A percentile compares a stretch with the other conserved stretches of the same genome.
Conservation (phyloP, 2,888 invertebrate species). For the Isotomurus palustris region DNA sequence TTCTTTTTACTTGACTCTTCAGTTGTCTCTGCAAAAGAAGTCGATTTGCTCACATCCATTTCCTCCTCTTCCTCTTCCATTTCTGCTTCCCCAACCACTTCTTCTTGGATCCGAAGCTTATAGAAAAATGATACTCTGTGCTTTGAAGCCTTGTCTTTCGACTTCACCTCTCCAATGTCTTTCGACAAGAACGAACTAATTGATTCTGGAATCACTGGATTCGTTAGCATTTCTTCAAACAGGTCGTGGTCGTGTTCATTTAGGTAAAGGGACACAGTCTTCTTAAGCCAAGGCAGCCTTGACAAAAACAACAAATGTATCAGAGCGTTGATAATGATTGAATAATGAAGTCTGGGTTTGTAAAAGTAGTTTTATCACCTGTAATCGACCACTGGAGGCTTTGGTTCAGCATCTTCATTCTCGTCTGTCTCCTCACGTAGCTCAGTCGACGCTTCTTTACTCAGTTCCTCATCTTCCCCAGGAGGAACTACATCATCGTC, state of each 20-base stretch:
- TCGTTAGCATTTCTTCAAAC: constrained; percentile 59
- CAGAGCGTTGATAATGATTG: no score
- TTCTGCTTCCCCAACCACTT: constrained; percentile 22
- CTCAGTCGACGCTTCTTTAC: no score
- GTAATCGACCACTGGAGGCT: not conserved
- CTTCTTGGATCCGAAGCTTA: constrained; percentile 32
- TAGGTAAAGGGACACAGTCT: constrained; percentile 58
- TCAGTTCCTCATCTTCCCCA: not conserved
- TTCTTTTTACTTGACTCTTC: constrained; percentile 27
- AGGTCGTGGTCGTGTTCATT: constrained; percentile 57
- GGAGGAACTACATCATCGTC: not conserved
- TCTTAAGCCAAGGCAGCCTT: constrained; percentile 61
- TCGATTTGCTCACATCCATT: not conserved
- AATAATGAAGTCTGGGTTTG: no score
- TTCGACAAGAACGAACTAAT: constrained; percentile 23
- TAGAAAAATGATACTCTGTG: constrained; percentile 32
- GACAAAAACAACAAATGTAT: no score
- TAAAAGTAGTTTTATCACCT: no score
- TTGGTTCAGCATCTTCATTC: not conserved
- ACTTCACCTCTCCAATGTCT: constrained; percentile 20
- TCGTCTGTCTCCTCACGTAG: not conserved
- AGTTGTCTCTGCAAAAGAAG: constrained; percentile 18
- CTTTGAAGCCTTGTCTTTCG: constrained; percentile 20
- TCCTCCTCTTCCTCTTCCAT: constrained; percentile 19
- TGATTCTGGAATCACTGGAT: constrained; percentile 52